A percentile compares a stretch with the other conserved stretches of the same genome.
phyloP scores from a whole-genome alignment of 2,113 vertebrate species.

The Papio anubis region DNA sequence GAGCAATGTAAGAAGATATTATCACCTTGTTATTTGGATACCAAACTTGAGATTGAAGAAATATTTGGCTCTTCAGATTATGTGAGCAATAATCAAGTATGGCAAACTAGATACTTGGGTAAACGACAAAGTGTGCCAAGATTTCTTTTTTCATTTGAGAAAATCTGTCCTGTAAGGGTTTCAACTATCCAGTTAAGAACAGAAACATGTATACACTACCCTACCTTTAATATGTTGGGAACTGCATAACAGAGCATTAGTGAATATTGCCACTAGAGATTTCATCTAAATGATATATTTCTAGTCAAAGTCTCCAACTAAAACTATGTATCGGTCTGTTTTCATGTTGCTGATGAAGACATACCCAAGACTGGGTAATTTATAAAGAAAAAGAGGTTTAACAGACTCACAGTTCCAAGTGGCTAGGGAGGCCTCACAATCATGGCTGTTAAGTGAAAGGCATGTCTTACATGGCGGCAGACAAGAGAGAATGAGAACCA shows the following conservation, averaged over 20 bases:
- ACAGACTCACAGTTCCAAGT: no score
- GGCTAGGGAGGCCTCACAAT: no score
- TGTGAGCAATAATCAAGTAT: not conserved
- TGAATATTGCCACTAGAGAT: not conserved
- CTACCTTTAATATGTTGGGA: not conserved
- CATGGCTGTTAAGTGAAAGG: no score
- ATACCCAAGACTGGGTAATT: no score
- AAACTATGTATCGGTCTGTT: not conserved
- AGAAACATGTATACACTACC: not conserved
- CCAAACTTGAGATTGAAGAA: not conserved
- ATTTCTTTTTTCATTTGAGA: not conserved
- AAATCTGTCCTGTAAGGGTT: not conserved
- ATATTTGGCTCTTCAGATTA: not conserved
- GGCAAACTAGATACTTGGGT: not conserved
- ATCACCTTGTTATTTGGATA: not conserved
- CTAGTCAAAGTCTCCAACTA: not conserved
- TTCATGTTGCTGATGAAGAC: no score
- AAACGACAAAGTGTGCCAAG: not conserved
- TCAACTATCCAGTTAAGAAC: not conserved
- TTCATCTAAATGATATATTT: not conserved
- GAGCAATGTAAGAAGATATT: not conserved
- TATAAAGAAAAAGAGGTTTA: no score
- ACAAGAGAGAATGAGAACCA: no score
- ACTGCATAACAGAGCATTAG: not conserved
- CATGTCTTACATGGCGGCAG: no score